Evolutionary conservation across 2,113 vertebrate species (phyloP).

Genomic region (Ptyas mucosa): DNA sequence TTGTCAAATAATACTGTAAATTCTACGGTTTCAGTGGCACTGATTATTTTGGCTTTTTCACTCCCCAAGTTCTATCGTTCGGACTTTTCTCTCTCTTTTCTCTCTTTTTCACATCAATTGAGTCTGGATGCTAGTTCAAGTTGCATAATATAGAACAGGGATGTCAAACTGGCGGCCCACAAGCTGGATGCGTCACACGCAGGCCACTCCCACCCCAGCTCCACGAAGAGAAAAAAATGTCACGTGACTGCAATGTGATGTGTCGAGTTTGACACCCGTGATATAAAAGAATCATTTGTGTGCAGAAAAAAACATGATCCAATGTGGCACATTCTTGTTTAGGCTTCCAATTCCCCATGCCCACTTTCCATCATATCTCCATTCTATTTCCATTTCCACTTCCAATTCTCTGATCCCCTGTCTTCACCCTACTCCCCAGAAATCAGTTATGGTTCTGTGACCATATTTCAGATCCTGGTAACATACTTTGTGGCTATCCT

Average conservation of each 20-base stretch:
- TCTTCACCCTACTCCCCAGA: neutral
- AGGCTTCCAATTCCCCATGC: neutral
- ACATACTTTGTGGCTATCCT: neutral
- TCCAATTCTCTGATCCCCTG: neutral
- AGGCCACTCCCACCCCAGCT: too few relatives aligned
- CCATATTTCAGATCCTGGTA: neutral
- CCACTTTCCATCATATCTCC: neutral
- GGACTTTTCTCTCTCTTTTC: neutral
- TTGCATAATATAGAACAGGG: neutral
- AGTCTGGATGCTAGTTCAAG: neutral
- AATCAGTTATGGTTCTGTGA: neutral
- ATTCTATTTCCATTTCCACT: neutral
- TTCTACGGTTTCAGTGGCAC: neutral
- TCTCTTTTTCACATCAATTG: neutral
- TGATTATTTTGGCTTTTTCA: neutral
- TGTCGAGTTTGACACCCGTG: too few relatives aligned
- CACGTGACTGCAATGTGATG: too few relatives aligned
- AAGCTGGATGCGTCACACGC: rapidly evolving
- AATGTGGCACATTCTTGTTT: neutral
- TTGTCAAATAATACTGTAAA: neutral
- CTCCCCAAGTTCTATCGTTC: neutral
- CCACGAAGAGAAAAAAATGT: too few relatives aligned
- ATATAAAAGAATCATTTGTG: neutral
- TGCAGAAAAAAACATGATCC: neutral
- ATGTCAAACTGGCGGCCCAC: too few relatives aligned